Evolutionary conservation across 2,797 vertebrate species (phyloP).

Genomic region (Hafferia zeledoni): DNA sequence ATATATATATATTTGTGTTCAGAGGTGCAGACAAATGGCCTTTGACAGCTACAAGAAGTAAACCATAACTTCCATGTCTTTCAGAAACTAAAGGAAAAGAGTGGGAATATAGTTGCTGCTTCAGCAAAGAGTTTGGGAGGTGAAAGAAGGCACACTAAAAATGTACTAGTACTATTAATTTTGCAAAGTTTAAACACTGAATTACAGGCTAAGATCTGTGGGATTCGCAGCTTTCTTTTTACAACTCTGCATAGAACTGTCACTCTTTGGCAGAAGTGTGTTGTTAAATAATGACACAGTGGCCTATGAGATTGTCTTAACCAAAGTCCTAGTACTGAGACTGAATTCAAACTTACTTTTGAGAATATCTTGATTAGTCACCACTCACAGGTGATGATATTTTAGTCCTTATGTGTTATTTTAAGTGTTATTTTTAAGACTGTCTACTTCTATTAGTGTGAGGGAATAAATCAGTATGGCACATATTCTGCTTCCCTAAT

Average conservation of each 20-base stretch:
- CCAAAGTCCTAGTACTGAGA: background rate
- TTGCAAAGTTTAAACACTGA: background rate
- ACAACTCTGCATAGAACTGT: background rate
- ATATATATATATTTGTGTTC: rapidly evolving
- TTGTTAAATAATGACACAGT: background rate
- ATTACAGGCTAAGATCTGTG: background rate
- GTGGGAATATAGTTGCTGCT: background rate
- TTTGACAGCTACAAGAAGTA: background rate
- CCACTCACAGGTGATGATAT: background rate
- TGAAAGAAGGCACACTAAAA: background rate
- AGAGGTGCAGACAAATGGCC: background rate
- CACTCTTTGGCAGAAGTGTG: background rate
- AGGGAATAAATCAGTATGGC: background rate
- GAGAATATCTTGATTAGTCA: background rate
- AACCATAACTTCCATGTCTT: background rate
- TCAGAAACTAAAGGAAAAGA: background rate
- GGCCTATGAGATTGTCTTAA: rapidly evolving
- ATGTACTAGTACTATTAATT: background rate
- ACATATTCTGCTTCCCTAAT: background rate
- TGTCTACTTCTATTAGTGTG: background rate
- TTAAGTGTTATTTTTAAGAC: background rate
- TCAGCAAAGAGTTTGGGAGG: background rate
- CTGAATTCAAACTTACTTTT: background rate
- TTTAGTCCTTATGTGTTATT: background rate
- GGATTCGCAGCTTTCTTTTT: background rate